Evolutionary conservation across 2,888 invertebrate species (phyloP), one percentile per base, ranked within the genome.

Genomic region (Mesorhabditis spiculigera): DNA sequence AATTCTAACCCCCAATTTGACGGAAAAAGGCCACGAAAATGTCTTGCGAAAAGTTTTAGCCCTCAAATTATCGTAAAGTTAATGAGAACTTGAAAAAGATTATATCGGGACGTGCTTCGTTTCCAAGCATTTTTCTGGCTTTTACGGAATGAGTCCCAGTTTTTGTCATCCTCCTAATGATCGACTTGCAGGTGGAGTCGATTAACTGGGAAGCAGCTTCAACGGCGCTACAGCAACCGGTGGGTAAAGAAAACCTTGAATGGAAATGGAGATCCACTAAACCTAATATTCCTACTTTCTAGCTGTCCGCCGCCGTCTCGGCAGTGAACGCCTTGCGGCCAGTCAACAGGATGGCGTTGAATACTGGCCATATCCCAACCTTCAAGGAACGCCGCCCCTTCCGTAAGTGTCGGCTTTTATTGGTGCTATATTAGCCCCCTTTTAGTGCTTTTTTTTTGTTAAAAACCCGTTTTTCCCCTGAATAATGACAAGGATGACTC

Each of bases 361-460:
- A 50, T 50, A 50, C 80, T 67, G 82, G 83, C 66, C 73, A 78
- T 64, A 72, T 75, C 62, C 84, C 83, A 61, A 77, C 84, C 5
- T 86, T 86, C 76, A 86, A 86, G 73, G 85, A 86, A 73, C 80
- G 86, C 68, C 79, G 85, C 65, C 82, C 80, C 63, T 83, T 83
- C 71, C 83, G 86, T 86, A 78, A 82, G 80, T 78, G 65, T 70
- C 50, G 6, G 44, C 45, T 66, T 50, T 42, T 13, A 28, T 28
- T 28, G 28, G 28, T 28, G 28, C 28, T 28, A 28, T 28, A 28
- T 28, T 28, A 28, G 28, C 28, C 28, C 28, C 28, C 28, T 28
- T 28, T 28, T 28, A 28, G 28, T 28, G 28, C 16, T 10, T 16
- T 13, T n/a, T n/a, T 68, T 73, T 73, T 43, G 41, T 58, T 58